Conservation (phyloP, 2,888 invertebrate genomes). For the Diploptera punctata region DNA sequence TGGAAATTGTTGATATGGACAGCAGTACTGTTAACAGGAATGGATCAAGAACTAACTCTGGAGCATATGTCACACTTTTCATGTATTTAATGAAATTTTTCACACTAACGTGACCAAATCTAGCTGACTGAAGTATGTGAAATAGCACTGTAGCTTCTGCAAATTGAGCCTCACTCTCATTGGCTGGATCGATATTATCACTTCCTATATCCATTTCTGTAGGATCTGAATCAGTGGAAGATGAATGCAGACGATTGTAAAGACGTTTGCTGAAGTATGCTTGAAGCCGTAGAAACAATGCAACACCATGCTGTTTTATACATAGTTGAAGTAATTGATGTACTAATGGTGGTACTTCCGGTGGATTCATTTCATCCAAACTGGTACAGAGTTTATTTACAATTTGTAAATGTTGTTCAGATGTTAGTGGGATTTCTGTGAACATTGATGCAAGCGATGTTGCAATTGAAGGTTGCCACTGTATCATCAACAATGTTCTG, state of each 20-base stretch:
- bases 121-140: constrained; percentile 60
- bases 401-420: constrained; percentile 65
- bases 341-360: constrained; percentile 69
- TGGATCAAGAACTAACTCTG: constrained; percentile 66
- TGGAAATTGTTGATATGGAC: constrained; percentile 57
- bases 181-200: too few relatives aligned
- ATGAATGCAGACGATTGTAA: constrained; percentile 38
- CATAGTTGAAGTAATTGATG: constrained; percentile 71
- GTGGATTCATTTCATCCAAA: constrained; percentile 63
- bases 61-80: constrained; percentile 60
- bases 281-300: constrained; percentile 58
- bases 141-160: constrained; percentile 67
- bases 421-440: constrained; percentile 64
- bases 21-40: constrained; percentile 68
- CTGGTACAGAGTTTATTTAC: constrained; percentile 67
- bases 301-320: constrained; percentile 54
- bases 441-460: constrained; percentile 73
- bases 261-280: constrained; percentile 56
- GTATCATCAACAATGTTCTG: constrained; percentile 64
- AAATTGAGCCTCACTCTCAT: constrained; percentile 48
- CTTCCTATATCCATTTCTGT: not conserved
- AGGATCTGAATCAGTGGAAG: not conserved
- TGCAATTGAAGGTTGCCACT: constrained; percentile 65
- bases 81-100: constrained; percentile 55
- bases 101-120: constrained; percentile 55